A percentile compares a stretch with the other conserved stretches of the same genome.
phyloP scores from a whole-genome alignment of 1,140 invertebrate species.

The Apis cerana region DNA sequence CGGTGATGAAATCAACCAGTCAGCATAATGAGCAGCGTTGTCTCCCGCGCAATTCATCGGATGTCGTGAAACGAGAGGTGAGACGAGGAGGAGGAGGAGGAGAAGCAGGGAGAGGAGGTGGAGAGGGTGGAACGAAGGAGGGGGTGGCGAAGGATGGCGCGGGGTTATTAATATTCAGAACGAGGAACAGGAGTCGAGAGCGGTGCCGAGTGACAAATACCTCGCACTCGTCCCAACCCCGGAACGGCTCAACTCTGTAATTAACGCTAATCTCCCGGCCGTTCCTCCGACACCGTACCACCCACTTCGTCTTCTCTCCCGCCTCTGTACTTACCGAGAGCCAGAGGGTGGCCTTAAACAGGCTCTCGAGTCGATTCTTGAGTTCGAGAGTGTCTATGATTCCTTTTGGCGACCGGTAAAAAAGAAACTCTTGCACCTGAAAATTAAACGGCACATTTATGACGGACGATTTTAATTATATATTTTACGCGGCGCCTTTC shows the following conservation, averaged over 20 bases:
- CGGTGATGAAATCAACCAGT: constrained; percentile 77
- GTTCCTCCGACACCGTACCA: constrained; percentile 70
- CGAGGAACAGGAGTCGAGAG: constrained; percentile 68
- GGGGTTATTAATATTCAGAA: constrained; percentile 80
- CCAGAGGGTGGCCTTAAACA: constrained; percentile 60
- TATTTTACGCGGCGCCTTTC: background rate
- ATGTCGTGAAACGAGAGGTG: constrained; percentile 56
- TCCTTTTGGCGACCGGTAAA: background rate
- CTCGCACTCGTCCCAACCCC: constrained; percentile 69
- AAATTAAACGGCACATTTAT: background rate
- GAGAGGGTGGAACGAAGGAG: constrained; percentile 26
- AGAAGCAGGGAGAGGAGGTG: background rate
- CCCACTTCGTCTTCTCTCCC: constrained; percentile 67
- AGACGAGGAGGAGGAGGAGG: constrained; percentile 4
- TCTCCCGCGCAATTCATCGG: constrained; percentile 77
- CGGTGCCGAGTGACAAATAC: constrained; percentile 79
- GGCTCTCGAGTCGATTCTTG: constrained; percentile 57
- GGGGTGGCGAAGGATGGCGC: constrained; percentile 41
- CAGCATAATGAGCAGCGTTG: constrained; percentile 75
- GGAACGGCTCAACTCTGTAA: constrained; percentile 76
- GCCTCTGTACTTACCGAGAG: constrained; percentile 62
- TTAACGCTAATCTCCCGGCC: constrained; percentile 80
- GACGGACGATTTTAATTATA: background rate
- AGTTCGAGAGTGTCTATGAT: constrained; percentile 44
- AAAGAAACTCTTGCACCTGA: background rate